These are phyloP conservation scores for Montipora capricornis DNA, from an alignment of 64 coral and sea anemone genomes.

Conservation along the genomic window DNA sequence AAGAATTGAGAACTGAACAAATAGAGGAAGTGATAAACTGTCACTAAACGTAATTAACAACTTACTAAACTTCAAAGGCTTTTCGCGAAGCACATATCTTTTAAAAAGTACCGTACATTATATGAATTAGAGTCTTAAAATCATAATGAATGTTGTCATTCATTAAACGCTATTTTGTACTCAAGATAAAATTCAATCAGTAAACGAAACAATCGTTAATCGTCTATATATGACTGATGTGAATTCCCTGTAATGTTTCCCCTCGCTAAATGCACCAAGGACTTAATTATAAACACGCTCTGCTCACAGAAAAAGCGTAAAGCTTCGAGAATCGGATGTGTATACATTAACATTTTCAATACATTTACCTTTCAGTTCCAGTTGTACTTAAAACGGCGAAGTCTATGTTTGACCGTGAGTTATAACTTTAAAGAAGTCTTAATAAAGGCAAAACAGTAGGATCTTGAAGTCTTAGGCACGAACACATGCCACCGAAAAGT, in stretches of 20 bases:
- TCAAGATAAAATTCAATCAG: background rate
- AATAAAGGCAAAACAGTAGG: background rate
- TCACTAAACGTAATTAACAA: no score
- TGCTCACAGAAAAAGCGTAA: background rate
- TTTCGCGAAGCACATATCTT: no score
- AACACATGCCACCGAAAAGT: conserved; percentile 7
- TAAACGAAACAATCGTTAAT: background rate
- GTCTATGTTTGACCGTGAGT: conserved; percentile 9
- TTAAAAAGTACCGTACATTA: no score
- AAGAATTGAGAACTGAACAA: no score
- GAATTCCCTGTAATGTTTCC: conserved; percentile 13
- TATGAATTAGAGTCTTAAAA: no score
- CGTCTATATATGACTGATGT: background rate
- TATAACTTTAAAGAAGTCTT: conserved; percentile 11
- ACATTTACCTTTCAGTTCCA: background rate
- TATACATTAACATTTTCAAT: conserved; percentile 22
- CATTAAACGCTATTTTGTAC: background rate
- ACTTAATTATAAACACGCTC: background rate
- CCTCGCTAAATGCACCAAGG: background rate
- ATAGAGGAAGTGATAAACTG: no score
- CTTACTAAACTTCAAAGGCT: no score
- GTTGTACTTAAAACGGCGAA: conserved; percentile 6
- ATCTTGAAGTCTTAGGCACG: background rate
- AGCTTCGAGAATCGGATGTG: background rate
- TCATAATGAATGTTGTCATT: no score